phyloP scores from a whole-genome alignment of 2,888 invertebrate genomes.

The Meliscaeva auricollis region DNA sequence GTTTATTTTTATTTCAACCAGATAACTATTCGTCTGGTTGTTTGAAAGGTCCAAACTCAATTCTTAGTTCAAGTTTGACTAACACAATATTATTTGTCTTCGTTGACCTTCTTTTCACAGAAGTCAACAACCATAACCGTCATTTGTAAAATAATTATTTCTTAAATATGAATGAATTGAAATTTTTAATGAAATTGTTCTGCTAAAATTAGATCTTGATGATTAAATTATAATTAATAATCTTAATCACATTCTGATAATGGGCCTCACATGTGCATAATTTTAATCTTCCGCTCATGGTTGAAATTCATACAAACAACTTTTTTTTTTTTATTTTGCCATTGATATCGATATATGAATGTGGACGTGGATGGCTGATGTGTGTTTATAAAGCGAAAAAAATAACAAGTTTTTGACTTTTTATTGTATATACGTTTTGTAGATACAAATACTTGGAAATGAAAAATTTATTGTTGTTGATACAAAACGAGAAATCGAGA shows the following conservation, averaged over 20 bases:
- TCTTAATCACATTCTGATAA: background rate
- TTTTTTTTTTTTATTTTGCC: slow-evolving; percentile 25
- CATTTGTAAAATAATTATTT: background rate
- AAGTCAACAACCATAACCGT: background rate
- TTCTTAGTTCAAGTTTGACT: background rate
- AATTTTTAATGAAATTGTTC: background rate
- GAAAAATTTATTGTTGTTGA: slow-evolving; percentile 14
- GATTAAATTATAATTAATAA: background rate
- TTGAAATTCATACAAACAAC: background rate
- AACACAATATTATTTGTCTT: background rate
- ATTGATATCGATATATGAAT: slow-evolving; percentile 20
- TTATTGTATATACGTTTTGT: background rate
- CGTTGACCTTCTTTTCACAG: background rate
- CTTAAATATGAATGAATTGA: background rate
- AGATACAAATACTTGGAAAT: slow-evolving; percentile 16
- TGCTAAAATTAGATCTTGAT: background rate
- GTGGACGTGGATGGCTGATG: slow-evolving; percentile 10
- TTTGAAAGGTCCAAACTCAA: background rate
- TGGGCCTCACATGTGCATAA: background rate
- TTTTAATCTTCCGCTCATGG: slow-evolving; percentile 26
- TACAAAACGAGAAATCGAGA: slow-evolving; percentile 22
- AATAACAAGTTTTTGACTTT: slow-evolving; percentile 5
- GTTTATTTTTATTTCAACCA: background rate
- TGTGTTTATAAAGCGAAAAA: slow-evolving; percentile 14
- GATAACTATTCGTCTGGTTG: background rate